Evolutionary conservation across 2,113 vertebrate species (phyloP).

Genomic region (Leucopternis melanops): DNA sequence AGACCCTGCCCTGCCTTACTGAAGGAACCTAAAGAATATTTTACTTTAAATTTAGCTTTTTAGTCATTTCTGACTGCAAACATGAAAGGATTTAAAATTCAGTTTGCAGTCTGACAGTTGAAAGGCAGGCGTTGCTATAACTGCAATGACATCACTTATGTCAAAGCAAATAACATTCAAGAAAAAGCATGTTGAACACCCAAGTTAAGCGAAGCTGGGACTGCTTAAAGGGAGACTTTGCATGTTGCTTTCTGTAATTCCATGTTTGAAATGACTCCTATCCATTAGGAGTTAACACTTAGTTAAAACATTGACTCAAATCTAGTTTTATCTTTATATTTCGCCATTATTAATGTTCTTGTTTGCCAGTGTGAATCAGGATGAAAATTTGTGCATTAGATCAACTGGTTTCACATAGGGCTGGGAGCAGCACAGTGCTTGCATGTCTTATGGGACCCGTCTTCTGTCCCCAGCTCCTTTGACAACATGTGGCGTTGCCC

Average conservation of each 20-base stretch:
- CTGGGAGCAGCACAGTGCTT: neutral
- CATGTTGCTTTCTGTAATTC: neutral
- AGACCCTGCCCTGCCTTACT: neutral
- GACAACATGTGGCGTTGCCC: conserved; percentile 85
- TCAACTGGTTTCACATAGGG: accelerated
- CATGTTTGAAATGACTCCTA: neutral
- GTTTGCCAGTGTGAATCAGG: neutral
- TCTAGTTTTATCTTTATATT: neutral
- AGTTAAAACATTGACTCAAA: neutral
- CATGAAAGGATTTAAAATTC: neutral
- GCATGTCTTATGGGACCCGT: neutral
- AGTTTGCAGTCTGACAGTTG: neutral
- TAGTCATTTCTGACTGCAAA: neutral
- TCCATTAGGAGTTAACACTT: neutral
- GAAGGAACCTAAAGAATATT: neutral
- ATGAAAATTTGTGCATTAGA: neutral
- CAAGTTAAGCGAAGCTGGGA: neutral
- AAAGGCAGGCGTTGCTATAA: neutral
- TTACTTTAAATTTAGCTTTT: neutral
- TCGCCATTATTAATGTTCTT: neutral
- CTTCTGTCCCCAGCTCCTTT: conserved; percentile 36
- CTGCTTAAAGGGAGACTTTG: neutral
- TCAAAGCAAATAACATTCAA: neutral
- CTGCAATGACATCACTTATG: neutral
- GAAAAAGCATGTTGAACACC: neutral